Evolutionary conservation across 2,797 vertebrate species (phyloP), one percentile per base, ranked within the genome.

Genomic region (Adrianichthys oophorus): DNA sequence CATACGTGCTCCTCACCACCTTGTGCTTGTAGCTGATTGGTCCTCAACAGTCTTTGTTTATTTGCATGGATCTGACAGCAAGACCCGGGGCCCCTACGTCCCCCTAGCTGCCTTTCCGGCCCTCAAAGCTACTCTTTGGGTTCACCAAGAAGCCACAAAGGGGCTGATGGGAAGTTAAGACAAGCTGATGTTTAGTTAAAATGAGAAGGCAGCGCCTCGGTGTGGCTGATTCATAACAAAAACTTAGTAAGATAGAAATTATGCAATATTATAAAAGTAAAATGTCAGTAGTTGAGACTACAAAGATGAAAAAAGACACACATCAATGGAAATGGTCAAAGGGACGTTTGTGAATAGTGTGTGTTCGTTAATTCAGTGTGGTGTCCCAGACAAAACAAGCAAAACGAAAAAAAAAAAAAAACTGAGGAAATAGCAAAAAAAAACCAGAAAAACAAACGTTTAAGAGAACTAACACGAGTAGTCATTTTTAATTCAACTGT

Each of bases 1-100:
- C 82, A 82, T 73, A 48, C 1, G 80, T 48, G 17, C 82, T 78
- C 81, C 75, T 82, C 85, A 87, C 90, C 85, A 82, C 77, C 10
- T 70, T 82, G 54, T 55, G 56, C 56, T 54, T 62, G 68, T 62
- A 52, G 56, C 64, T 52, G 62, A 72, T 15, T 32, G 61, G 57
- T 76, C 44, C 24, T 79, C 60, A 67, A 66, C 48, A 67, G 56
- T 52, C 63, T 60, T n/a, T 83, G 70, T 85, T 85, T 85, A 84
- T 77, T 74, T 53, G 50, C 59, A 66, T 1, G 69, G 48, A 65
- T 62, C 54, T 43, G 68, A 78, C 70, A 62, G 65, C 72, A 64
- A 57, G 66, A 75, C 17, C 4, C 44, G n/a, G 62, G 60, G 48
- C 57, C 47, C n/a, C 16, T 41, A 48, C 61, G 58, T 51, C 59